Conservation (phyloP, 2,888 invertebrate species). For the Polietes domitor region DNA sequence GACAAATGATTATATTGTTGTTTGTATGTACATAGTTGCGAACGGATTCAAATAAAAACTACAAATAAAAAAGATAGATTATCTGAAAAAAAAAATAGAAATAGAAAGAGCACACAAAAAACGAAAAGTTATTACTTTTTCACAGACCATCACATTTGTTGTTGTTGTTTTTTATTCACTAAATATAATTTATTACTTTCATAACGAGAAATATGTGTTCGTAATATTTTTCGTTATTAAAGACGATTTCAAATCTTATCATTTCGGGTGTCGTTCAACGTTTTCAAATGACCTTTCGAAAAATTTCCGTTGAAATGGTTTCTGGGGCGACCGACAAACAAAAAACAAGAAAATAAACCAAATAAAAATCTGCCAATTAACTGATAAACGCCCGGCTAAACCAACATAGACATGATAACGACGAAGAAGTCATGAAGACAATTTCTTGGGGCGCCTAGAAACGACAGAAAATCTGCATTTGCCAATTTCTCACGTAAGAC, state of each 20-base stretch:
- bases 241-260: slow-evolving; percentile 17
- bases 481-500: slow-evolving; percentile 18
- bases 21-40: slow-evolving; percentile 50
- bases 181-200: slow-evolving; percentile 18
- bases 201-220: not conserved
- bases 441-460: not conserved
- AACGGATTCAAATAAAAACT: slow-evolving; percentile 27
- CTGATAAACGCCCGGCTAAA: not conserved
- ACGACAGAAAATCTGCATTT: not conserved
- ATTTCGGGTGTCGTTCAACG: not conserved
- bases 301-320: not conserved
- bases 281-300: slow-evolving; percentile 25
- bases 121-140: slow-evolving; percentile 7
- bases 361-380: not conserved
- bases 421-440: not conserved
- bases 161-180: no score
- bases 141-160: not conserved
- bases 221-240: not conserved
- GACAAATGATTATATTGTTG: slow-evolving; percentile 65
- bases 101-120: not conserved
- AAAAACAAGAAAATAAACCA: not conserved
- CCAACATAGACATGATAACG: not conserved
- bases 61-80: slow-evolving; percentile 40
- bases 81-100: slow-evolving; percentile 16
- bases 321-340: not conserved